phyloP scores from a whole-genome alignment of 2,888 invertebrate genomes.

The Mythimna impura region DNA sequence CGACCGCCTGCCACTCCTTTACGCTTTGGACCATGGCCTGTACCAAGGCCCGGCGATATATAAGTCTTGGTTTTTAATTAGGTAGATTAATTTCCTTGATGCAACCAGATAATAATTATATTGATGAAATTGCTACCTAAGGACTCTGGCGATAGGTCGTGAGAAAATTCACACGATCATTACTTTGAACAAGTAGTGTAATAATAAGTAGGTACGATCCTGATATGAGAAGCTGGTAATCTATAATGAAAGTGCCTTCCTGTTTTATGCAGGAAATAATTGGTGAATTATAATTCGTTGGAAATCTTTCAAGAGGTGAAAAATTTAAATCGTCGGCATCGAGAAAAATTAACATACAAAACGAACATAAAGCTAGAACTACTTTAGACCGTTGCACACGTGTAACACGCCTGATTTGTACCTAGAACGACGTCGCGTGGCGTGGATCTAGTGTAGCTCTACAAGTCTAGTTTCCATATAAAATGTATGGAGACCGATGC shows the following conservation, averaged over 20 bases:
- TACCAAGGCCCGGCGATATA: no score
- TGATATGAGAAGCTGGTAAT: constrained; percentile 9
- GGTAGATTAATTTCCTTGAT: constrained; percentile 2
- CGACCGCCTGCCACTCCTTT: no score
- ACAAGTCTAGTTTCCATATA: no score
- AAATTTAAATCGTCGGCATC: not conserved
- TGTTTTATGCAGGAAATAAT: not conserved
- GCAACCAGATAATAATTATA: not conserved
- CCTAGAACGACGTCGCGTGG: no score
- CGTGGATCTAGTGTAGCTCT: no score
- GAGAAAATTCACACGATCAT: constrained; percentile 41
- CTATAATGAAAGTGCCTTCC: not conserved
- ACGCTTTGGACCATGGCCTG: no score
- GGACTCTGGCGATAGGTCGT: constrained; percentile 1
- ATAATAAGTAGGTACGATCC: constrained; percentile 20
- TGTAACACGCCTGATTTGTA: no score
- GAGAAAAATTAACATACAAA: not conserved
- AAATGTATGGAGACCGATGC: no score
- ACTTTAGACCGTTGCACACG: no score
- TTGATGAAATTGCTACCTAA: constrained; percentile 13
- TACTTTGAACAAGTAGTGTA: not conserved
- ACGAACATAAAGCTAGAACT: no score
- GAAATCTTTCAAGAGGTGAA: not conserved
- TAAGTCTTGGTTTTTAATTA: constrained; percentile 5
- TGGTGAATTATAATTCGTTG: not conserved